A percentile compares a stretch with the other conserved stretches of the same genome.
Evolutionary conservation across 2,888 invertebrate genomes (phyloP).

Genomic region (Sphaerophoria taeniata): DNA sequence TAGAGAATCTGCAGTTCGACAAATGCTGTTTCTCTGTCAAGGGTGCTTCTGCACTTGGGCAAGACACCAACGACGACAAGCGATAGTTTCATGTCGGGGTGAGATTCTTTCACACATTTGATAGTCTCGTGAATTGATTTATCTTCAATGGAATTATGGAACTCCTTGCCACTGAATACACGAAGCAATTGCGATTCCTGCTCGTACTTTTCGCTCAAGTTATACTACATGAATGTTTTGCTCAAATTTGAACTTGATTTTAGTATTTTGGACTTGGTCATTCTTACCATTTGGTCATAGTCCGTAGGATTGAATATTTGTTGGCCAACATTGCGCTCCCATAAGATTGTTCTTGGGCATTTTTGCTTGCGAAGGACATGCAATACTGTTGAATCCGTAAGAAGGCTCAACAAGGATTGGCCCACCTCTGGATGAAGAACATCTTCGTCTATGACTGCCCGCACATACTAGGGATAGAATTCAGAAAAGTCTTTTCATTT

Average conservation of each 20-base stretch:
- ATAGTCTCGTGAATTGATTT: slow-evolving; percentile 75
- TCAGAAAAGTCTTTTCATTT: background rate
- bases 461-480: slow-evolving; percentile 76
- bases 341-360: slow-evolving; percentile 77
- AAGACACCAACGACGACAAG: slow-evolving; percentile 77
- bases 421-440: slow-evolving; percentile 69
- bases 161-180: slow-evolving; percentile 76
- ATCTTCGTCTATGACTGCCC: slow-evolving; percentile 78
- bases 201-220: slow-evolving; percentile 77
- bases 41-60: slow-evolving; percentile 66
- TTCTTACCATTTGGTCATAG: slow-evolving; percentile 14
- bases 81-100: slow-evolving; percentile 76
- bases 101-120: slow-evolving; percentile 74
- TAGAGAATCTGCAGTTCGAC: slow-evolving; percentile 80
- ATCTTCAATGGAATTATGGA: slow-evolving; percentile 75
- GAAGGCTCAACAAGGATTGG: slow-evolving; percentile 28
- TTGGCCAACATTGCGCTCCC: slow-evolving; percentile 81
- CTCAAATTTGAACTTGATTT: background rate
- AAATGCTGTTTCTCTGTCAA: slow-evolving; percentile 75
- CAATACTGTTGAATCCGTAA: slow-evolving; percentile 75
- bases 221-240: slow-evolving; percentile 18
- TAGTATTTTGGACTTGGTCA: background rate
- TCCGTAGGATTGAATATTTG: slow-evolving; percentile 74
- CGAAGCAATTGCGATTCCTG: slow-evolving; percentile 78
- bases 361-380: slow-evolving; percentile 76